These are phyloP conservation scores for Pygathrix nemaeus DNA, from an alignment of 2,113 vertebrate species.

Conservation along the genomic window DNA sequence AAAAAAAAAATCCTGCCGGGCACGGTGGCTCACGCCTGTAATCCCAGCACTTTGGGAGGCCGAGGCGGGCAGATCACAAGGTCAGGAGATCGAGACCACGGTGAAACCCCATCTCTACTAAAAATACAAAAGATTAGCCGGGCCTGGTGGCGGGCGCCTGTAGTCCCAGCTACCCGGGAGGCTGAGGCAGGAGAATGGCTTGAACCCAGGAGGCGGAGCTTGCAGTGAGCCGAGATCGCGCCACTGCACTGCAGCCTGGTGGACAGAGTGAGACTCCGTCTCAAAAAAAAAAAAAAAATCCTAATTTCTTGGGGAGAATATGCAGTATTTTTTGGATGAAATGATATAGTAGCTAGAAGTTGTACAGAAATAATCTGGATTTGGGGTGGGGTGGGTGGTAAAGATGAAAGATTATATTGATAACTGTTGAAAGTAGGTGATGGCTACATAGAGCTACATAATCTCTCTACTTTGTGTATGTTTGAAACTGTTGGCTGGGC, in stretches of 20 bases:
- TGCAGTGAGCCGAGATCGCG: too few relatives aligned
- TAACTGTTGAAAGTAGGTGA: background rate
- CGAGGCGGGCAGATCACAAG: too few relatives aligned
- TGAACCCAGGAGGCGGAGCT: too few relatives aligned
- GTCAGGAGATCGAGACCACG: too few relatives aligned
- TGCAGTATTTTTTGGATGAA: background rate
- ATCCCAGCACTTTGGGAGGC: too few relatives aligned
- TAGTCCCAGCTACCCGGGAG: too few relatives aligned
- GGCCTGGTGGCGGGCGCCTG: accelerated
- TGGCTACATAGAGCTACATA: background rate
- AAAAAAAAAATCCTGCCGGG: background rate
- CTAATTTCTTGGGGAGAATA: background rate
- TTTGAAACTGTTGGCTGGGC: background rate
- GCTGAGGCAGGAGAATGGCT: too few relatives aligned
- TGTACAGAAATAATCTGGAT: background rate
- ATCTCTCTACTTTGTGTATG: background rate
- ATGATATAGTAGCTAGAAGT: background rate
- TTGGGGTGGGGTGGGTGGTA: background rate
- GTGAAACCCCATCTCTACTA: too few relatives aligned
- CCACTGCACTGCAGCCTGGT: too few relatives aligned
- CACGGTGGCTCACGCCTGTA: too few relatives aligned
- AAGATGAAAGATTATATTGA: background rate
- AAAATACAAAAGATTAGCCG: too few relatives aligned
- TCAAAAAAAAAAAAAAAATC: background rate
- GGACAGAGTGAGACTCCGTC: too few relatives aligned